Evolutionary conservation across 2,797 vertebrate genomes (phyloP).

Genomic region (Chrosomus eos): DNA sequence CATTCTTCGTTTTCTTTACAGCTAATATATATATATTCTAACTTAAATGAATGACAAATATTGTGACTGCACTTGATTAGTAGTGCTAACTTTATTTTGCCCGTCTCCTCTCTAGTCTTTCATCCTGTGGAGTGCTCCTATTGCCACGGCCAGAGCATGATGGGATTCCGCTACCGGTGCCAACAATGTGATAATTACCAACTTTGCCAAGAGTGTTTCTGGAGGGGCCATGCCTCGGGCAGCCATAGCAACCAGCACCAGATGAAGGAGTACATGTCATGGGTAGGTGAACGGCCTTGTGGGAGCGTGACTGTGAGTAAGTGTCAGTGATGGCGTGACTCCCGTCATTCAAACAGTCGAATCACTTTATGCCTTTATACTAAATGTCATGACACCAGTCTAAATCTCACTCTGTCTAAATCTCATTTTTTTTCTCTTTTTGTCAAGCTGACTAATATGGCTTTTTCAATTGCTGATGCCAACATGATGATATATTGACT

Average conservation of each 20-base stretch:
- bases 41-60: background rate
- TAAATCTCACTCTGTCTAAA: background rate
- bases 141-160: constrained; percentile 99
- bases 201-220: constrained; percentile 99
- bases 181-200: constrained; percentile 99
- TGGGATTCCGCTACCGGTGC: constrained; percentile 99
- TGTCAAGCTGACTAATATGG: background rate
- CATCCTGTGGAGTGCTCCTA: constrained; percentile 98
- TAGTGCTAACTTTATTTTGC: constrained; percentile 12
- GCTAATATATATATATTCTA: too few relatives aligned
- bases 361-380: background rate
- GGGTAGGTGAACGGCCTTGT: constrained; percentile 81
- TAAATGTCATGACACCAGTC: background rate
- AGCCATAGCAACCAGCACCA: constrained; percentile 99
- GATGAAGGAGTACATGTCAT: constrained; percentile 99
- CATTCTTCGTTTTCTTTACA: background rate
- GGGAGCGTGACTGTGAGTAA: constrained; percentile 46
- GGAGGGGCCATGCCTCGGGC: constrained; percentile 98
- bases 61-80: background rate
- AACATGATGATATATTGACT: background rate
- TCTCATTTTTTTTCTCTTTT: background rate
- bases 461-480: background rate
- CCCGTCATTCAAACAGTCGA: background rate
- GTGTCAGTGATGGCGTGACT: background rate
- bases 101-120: constrained; percentile 83